Conservation (phyloP, 2,888 invertebrate genomes). For the Anagyrus pseudococci region DNA sequence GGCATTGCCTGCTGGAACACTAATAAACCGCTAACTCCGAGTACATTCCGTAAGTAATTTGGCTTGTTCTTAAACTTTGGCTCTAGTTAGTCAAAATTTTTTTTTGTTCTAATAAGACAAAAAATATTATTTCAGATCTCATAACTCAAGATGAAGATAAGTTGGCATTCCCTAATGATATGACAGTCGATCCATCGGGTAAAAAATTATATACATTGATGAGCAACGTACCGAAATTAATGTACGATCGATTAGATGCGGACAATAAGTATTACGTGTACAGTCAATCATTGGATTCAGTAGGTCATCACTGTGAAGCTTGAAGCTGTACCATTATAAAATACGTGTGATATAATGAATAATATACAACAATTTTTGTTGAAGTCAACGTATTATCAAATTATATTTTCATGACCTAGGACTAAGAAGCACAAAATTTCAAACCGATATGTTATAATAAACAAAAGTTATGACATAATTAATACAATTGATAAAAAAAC, state of each 20-base stretch:
- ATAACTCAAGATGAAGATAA: constrained; percentile 73
- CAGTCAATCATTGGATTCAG: constrained; percentile 20
- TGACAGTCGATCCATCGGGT: constrained; percentile 56
- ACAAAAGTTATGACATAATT: no score
- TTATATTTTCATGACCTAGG: no score
- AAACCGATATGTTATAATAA: no score
- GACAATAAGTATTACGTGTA: constrained; percentile 33
- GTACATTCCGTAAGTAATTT: constrained; percentile 62
- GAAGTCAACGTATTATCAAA: no score
- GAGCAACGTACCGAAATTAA: constrained; percentile 53
- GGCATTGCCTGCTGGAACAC: constrained; percentile 85
- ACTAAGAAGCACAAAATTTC: no score
- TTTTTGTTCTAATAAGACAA: not conserved
- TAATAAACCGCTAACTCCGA: constrained; percentile 69
- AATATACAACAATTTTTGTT: constrained; percentile 1
- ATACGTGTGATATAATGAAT: constrained; percentile 1
- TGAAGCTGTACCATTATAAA: no score
- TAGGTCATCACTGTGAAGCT: constrained; percentile 26
- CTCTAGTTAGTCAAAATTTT: not conserved
- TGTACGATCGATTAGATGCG: constrained; percentile 43
- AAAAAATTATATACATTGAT: constrained; percentile 52
- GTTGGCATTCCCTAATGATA: constrained; percentile 79
- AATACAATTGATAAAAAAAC: no score
- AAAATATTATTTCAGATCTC: constrained; percentile 63
- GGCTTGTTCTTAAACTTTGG: not conserved